phyloP scores from a whole-genome alignment of 2,113 vertebrate genomes.

The Dipodomys merriami region DNA sequence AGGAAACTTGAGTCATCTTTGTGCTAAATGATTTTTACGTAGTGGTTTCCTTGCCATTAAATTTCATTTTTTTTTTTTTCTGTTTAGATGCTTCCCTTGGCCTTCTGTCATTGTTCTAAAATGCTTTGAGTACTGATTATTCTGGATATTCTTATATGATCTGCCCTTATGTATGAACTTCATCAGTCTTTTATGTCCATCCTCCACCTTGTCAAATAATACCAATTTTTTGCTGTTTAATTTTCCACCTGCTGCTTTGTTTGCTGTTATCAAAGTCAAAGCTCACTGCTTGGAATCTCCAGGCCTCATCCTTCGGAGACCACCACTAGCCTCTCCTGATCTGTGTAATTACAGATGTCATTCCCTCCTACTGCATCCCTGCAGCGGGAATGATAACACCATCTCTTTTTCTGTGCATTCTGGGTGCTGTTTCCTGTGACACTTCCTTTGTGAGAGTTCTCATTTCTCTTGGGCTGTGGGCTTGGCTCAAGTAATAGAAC shows the following conservation, averaged over 20 bases:
- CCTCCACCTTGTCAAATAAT: fast-evolving
- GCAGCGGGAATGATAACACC: no score
- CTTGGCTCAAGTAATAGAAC: no score
- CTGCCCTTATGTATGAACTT: neutral
- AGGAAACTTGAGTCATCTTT: neutral
- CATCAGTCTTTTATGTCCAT: neutral
- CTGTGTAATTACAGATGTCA: neutral
- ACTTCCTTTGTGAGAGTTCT: neutral
- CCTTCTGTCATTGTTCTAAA: neutral
- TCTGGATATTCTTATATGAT: neutral
- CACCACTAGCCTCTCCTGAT: neutral
- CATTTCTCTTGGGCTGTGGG: no score
- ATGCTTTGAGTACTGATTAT: neutral
- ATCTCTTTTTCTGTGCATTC: neutral
- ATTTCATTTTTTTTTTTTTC: neutral
- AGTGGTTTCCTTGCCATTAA: neutral
- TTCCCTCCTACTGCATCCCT: neutral
- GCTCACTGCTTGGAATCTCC: neutral
- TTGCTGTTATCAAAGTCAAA: neutral
- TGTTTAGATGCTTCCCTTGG: neutral
- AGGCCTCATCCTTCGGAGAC: neutral
- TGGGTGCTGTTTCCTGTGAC: neutral
- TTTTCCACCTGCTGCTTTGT: neutral
- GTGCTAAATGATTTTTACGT: neutral
- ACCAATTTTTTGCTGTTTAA: neutral